Conservation (phyloP, 2,113 vertebrate genomes). For the Corythaeola cristata region DNA sequence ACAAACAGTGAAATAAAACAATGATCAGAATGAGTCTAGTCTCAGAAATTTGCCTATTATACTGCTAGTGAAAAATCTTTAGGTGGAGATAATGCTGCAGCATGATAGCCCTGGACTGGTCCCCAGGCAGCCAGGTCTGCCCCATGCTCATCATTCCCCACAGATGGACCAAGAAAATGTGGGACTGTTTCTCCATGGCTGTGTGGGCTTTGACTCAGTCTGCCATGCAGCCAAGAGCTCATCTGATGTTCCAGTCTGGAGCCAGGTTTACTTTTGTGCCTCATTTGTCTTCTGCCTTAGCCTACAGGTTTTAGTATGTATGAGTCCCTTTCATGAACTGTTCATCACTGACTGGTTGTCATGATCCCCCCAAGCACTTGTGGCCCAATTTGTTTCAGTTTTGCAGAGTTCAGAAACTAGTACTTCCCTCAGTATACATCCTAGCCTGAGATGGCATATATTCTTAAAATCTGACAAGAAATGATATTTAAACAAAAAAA, state of each 20-base stretch:
- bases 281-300: background rate
- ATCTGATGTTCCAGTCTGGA: background rate
- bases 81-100: background rate
- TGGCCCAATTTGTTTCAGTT: background rate
- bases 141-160: background rate
- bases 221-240: background rate
- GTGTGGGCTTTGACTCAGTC: background rate
- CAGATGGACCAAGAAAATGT: background rate
- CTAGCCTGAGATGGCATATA: background rate
- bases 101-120: background rate
- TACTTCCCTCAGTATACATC: background rate
- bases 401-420: background rate
- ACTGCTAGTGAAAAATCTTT: background rate
- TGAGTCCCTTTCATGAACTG: background rate
- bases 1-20: background rate
- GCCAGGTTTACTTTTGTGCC: background rate
- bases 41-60: background rate
- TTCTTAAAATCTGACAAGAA: conserved; percentile 22
- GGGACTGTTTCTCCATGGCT: background rate
- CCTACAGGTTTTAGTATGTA: background rate
- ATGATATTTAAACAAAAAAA: conserved; percentile 15
- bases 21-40: background rate
- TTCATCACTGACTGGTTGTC: background rate
- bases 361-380: background rate
- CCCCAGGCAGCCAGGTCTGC: background rate